Percentiles rank a stretch among this genome's conserved stretches.
Conservation (phyloP, 1,140 invertebrate species). For the Atopsyche davidsoni region DNA sequence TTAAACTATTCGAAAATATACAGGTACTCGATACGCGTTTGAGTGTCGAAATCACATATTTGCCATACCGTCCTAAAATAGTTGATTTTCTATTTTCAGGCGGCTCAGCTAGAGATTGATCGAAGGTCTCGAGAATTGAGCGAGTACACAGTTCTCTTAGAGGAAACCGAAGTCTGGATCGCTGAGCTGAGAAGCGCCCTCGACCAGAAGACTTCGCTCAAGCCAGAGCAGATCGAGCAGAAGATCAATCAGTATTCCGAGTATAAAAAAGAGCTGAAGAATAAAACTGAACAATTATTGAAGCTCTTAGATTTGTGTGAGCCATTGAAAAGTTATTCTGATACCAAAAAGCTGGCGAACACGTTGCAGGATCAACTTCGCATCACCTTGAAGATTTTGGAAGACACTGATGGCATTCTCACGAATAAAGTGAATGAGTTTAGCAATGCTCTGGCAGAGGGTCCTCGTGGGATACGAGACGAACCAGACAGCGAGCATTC, state of each 20-base stretch:
- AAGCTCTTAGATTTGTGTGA: conserved; percentile 31
- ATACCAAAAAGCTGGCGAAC: conserved; percentile 35
- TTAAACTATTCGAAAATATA: too few species aligned
- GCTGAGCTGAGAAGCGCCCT: conserved; percentile 33
- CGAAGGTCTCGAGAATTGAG: conserved; percentile 52
- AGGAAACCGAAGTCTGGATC: conserved; percentile 59
- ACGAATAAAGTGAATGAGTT: conserved; percentile 51
- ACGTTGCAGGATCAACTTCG: conserved; percentile 52
- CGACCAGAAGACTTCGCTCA: conserved; percentile 28
- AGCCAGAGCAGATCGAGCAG: conserved; percentile 24
- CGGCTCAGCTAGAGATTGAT: conserved; percentile 48
- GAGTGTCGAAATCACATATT: neutral
- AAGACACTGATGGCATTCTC: conserved; percentile 51
- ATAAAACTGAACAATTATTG: conserved; percentile 17
- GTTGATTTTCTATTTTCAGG: conserved; percentile 33
- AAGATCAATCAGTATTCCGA: conserved; percentile 20
- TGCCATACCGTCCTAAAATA: neutral
- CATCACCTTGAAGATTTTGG: conserved; percentile 49
- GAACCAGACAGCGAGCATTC: conserved; percentile 38
- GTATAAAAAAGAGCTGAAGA: conserved; percentile 21
- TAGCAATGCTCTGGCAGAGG: conserved; percentile 33
- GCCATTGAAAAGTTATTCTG: conserved; percentile 34
- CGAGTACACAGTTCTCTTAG: conserved; percentile 54
- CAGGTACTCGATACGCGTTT: too few species aligned
- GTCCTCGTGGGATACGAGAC: conserved; percentile 38